Evolutionary conservation across 1,140 invertebrate species (phyloP), one percentile per base, ranked within the genome.

Genomic region (Drosophila littoralis): DNA sequence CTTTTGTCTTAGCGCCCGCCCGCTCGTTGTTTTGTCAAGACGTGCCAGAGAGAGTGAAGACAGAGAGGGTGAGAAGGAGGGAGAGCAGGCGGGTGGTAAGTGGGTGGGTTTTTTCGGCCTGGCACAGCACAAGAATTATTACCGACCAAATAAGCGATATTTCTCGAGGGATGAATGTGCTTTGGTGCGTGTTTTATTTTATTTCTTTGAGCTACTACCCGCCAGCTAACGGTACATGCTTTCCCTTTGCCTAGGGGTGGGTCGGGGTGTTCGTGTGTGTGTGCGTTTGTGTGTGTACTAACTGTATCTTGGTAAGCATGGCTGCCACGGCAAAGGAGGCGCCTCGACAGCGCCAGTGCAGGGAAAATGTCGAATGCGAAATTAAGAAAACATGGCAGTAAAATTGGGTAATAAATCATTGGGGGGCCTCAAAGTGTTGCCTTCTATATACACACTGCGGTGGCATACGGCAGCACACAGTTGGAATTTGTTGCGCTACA

Each of bases 151-250:
- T 91, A 91, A 91, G 90, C 90, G 84, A 91, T 91, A 91, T 91
- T 90, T 91, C 90, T 91, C 90, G 90, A 91, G 90, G 90, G 90
- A 91, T 91, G 90, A 91, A 91, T 91, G 90, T 91, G 86, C 90
- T 83, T 91, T 91, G 86, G 90, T 91, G 90, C 90, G 90, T 91
- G 90, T 91, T 91, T 91, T 91, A 91, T 91, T 91, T 91, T 91
- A 91, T 91, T 91, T 91, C 84, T 90, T 91, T 91, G 81, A 90
- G 85, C 90, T 90, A 89, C 84, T 84, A 81, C 79, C 85, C 81
- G 82, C 77, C 82, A 82, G 80, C 81, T 77, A 90, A 81, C 79
- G 76, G 75, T 85, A 75, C 69, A 85, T 59, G 83, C 70, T 65
- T 58, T 69, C 61, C 48, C 55, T 63, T 72, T 72, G 66, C 66